Base-by-base conservation (phyloP, 1,140 invertebrate species). In the Drosophila asahinai region DNA sequence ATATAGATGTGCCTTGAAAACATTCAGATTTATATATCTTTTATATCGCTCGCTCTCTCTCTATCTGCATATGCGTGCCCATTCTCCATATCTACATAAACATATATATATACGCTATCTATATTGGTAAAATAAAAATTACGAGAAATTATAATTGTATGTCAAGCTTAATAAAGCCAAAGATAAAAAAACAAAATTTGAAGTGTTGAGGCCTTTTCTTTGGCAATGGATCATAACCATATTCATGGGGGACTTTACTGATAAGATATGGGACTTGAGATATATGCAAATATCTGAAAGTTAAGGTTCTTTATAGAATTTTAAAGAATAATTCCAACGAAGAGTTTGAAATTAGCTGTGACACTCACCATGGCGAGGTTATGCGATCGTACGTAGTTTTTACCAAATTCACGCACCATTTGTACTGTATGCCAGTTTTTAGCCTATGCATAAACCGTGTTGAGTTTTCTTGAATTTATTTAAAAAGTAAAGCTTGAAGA, bases 101-200 rank as follows among this genome's bases (percentile, higher is more conserved):
- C 42, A 49, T 40, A 49, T 54, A 49, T 40, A 55, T 57, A 45
- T 48, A 61, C 43, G 30, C 19, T 40, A 63, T 49, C 33, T 63
- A n/a, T 36, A 73, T 59, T 52, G 40, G 19, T 61, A 43, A 57
- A 48, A 75, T 57, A 52, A 38, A 57, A 49, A 52, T 38, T 30
- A 76, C 51, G 33, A 52, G 15, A 51, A 59, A 57, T 47, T 64
- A 57, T 74, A 74, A 25, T 40, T 74, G 59, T 74, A 75, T 76
- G 71, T 65, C 71, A 76, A 52, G 71, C 72, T 77, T 76, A 77
- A 77, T 77, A 77, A 77, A 77, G 75, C 75, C 75, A 77, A 77
- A 77, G 75, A 77, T 77, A 77, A 76, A 75, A 77, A 75, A 77
- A 19, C 51, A 27, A 67, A 38, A 22, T 5, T 9, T n/a, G 4